These are phyloP conservation scores for Drosophila azteca DNA, from an alignment of 1,140 invertebrate species.

Conservation along the genomic window DNA sequence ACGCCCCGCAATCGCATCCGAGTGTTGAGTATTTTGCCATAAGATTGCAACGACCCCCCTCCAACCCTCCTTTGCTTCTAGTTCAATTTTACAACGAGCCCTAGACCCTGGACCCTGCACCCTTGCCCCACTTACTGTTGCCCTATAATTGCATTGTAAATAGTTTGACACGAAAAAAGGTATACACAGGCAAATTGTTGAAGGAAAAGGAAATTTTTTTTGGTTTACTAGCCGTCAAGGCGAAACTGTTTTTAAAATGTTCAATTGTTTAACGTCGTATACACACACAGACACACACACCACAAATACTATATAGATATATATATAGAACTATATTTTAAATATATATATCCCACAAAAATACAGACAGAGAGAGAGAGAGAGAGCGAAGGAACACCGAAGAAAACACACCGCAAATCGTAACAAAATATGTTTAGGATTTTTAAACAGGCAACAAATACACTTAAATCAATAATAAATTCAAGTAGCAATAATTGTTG, in stretches of 20 bases:
- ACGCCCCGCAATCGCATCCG: constrained; percentile 33
- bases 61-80: constrained; percentile 28
- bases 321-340: constrained; percentile 9
- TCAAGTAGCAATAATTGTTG: constrained; percentile 81
- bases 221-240: constrained; percentile 32
- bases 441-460: constrained; percentile 54
- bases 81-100: constrained; percentile 49
- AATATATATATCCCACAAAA: constrained; percentile 31
- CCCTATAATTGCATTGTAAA: constrained; percentile 27
- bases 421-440: constrained; percentile 37
- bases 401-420: constrained; percentile 55
- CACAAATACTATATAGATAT: constrained; percentile 14
- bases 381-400: constrained; percentile 65
- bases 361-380: constrained; percentile 29
- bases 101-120: neutral
- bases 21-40: constrained; percentile 45
- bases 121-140: constrained; percentile 30
- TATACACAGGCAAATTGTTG: constrained; percentile 29
- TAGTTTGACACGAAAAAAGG: constrained; percentile 18
- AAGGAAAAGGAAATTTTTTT: constrained; percentile 24
- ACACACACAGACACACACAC: neutral
- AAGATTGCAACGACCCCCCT: constrained; percentile 31
- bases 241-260: constrained; percentile 42
- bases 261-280: constrained; percentile 55
- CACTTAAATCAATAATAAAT: constrained; percentile 67